Evolutionary conservation across 1,140 invertebrate genomes (phyloP).

Genomic region (Helicoverpa armigera): DNA sequence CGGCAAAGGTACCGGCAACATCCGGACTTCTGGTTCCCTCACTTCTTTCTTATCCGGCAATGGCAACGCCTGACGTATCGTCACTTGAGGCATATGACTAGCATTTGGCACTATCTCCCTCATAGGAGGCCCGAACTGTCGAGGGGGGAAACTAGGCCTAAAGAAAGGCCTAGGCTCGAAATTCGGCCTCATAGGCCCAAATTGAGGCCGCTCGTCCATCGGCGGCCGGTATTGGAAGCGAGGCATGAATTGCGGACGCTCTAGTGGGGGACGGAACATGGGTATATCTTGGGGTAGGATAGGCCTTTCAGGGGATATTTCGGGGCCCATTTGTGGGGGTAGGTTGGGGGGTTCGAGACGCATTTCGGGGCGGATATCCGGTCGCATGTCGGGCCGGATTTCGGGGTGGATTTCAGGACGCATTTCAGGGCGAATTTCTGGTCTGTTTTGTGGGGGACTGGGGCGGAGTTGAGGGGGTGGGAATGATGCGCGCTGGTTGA

Average conservation of each 20-base stretch:
- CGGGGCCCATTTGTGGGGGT: slow-evolving; percentile 51
- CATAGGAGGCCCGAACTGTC: slow-evolving; percentile 53
- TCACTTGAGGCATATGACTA: slow-evolving; percentile 71
- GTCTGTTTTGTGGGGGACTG: slow-evolving; percentile 29
- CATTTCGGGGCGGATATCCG: slow-evolving; percentile 42
- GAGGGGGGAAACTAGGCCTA: slow-evolving; percentile 54
- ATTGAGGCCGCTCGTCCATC: slow-evolving; percentile 48
- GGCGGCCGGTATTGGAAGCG: slow-evolving; percentile 57
- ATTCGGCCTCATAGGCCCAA: slow-evolving; percentile 57
- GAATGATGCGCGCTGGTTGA: slow-evolving; percentile 67
- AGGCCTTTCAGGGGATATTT: slow-evolving; percentile 59
- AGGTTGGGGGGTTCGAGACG: slow-evolving; percentile 26
- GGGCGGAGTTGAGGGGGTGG: slow-evolving; percentile 65
- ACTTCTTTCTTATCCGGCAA: slow-evolving; percentile 41
- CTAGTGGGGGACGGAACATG: slow-evolving; percentile 61
- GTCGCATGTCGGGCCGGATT: slow-evolving; percentile 48
- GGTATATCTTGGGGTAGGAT: slow-evolving; percentile 58
- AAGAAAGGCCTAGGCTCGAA: slow-evolving; percentile 69
- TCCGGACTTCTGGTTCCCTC: slow-evolving; percentile 75
- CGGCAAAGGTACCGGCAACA: slow-evolving; percentile 76
- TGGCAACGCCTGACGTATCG: slow-evolving; percentile 66
- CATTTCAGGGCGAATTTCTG: slow-evolving; percentile 48
- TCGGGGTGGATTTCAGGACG: slow-evolving; percentile 50
- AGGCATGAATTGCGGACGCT: slow-evolving; percentile 47
- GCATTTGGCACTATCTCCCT: slow-evolving; percentile 64